phyloP scores from a whole-genome alignment of 2,797 vertebrate species.

The Falco concolor region DNA sequence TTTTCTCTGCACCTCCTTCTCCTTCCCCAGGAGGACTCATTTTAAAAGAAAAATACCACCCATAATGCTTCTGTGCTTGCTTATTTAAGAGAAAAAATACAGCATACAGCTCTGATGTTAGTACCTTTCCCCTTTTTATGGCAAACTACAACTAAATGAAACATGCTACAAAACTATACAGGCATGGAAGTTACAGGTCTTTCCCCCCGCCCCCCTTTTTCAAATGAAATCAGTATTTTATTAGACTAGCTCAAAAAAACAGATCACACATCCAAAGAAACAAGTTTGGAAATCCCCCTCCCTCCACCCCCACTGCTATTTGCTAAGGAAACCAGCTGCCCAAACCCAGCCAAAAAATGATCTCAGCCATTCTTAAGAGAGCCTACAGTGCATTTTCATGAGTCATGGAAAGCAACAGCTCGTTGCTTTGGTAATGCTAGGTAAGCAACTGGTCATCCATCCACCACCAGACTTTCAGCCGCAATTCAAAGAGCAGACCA shows the following conservation, averaged over 20 bases:
- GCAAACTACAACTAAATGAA: background rate
- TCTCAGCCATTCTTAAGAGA: slow-evolving; percentile 65
- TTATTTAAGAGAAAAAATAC: background rate
- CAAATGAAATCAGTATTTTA: background rate
- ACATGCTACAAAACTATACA: background rate
- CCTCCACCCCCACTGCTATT: slow-evolving; percentile 13
- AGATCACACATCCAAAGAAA: slow-evolving; percentile 9
- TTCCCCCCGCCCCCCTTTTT: background rate
- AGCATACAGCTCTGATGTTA: background rate
- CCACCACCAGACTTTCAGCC: background rate
- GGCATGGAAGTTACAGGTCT: background rate
- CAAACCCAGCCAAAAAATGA: slow-evolving; percentile 54
- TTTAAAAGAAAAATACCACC: background rate
- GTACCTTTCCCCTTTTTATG: background rate
- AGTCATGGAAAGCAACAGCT: slow-evolving; percentile 70
- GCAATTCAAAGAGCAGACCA: background rate
- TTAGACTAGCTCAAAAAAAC: background rate
- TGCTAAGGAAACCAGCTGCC: slow-evolving; percentile 61
- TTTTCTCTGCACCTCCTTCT: background rate
- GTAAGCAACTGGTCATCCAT: slow-evolving; percentile 35
- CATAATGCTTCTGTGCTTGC: background rate
- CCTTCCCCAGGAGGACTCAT: background rate
- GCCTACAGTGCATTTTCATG: slow-evolving; percentile 60
- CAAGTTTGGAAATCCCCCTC: slow-evolving; percentile 49
- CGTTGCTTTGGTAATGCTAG: slow-evolving; percentile 66